These are phyloP conservation scores for Periphyllus acericola DNA, from an alignment of 2,888 invertebrate species.

Conservation along the genomic window DNA sequence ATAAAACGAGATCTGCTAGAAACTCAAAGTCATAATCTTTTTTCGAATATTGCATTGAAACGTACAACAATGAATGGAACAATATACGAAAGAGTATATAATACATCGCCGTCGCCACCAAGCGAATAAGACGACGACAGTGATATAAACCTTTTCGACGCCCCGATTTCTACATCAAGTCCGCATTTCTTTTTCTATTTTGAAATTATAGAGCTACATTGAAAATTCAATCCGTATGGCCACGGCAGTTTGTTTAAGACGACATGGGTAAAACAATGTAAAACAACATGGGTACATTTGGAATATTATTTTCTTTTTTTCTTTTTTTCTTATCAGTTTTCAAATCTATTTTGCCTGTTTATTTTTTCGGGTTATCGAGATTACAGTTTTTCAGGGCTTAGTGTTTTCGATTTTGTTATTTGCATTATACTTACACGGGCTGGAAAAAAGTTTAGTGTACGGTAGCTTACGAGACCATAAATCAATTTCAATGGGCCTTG, in stretches of 20 bases:
- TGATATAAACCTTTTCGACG: neutral
- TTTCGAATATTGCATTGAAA: neutral
- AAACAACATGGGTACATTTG: too few relatives aligned
- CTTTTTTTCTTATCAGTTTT: neutral
- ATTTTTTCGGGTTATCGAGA: neutral
- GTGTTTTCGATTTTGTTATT: neutral
- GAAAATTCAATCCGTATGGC: neutral
- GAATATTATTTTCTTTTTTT: neutral
- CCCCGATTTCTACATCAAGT: too few relatives aligned
- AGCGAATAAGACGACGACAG: neutral
- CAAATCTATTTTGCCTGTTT: neutral
- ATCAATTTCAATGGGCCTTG: constrained; percentile 34
- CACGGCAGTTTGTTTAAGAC: neutral
- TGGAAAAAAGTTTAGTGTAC: neutral
- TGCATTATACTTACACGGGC: neutral
- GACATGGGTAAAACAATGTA: too few relatives aligned
- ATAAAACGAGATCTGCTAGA: neutral
- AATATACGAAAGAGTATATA: neutral
- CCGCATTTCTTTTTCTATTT: neutral
- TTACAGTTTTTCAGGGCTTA: neutral
- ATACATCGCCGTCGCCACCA: neutral
- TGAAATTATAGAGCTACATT: neutral
- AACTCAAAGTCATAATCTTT: neutral
- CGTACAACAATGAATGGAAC: neutral
- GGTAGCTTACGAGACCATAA: constrained; percentile 15